Percentiles rank a stretch among this genome's conserved stretches.
Evolutionary conservation across 2,797 vertebrate genomes (phyloP).

Genomic region (Myripristis jacobus): DNA sequence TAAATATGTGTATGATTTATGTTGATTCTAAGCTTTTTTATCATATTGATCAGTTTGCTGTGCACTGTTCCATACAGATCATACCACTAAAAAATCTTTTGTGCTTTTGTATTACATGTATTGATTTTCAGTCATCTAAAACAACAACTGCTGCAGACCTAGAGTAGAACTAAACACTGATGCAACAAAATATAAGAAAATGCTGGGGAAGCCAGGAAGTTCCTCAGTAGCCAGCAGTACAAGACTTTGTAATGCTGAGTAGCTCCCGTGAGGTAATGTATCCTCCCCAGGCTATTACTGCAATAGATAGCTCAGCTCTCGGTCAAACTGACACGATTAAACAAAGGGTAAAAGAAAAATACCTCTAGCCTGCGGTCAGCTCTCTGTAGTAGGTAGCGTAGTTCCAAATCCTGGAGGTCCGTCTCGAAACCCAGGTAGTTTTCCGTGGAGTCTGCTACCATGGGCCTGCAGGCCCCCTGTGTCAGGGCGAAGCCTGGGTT

Average conservation of each 20-base stretch:
- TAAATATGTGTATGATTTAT: too few species aligned
- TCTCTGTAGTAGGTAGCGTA: conserved; percentile 93
- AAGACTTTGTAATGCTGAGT: conserved; percentile 27
- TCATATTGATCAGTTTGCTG: too few species aligned
- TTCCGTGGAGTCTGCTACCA: conserved; percentile 95
- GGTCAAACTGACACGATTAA: conserved; percentile 42
- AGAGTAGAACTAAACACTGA: conserved; percentile 7
- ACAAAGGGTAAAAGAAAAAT: conserved; percentile 46
- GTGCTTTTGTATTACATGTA: background rate
- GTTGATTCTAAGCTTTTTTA: too few species aligned
- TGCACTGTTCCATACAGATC: background rate
- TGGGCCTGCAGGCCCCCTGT: conserved; percentile 91
- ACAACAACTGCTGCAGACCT: background rate
- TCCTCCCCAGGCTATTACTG: conserved; percentile 31
- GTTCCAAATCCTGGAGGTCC: conserved; percentile 94
- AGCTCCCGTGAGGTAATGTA: conserved; percentile 26
- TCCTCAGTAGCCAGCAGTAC: conserved; percentile 29
- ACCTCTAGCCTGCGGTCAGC: conserved; percentile 91
- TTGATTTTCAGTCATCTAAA: background rate
- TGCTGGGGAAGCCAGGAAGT: conserved; percentile 3
- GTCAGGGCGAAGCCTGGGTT: conserved; percentile 90
- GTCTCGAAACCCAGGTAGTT: conserved; percentile 97
- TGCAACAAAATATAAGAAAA: conserved; percentile 16
- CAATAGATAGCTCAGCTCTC: conserved; percentile 41
- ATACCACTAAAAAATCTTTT: background rate